Evolutionary conservation across 1,140 invertebrate genomes (phyloP).

Genomic region (Macrostomum lignano): DNA sequence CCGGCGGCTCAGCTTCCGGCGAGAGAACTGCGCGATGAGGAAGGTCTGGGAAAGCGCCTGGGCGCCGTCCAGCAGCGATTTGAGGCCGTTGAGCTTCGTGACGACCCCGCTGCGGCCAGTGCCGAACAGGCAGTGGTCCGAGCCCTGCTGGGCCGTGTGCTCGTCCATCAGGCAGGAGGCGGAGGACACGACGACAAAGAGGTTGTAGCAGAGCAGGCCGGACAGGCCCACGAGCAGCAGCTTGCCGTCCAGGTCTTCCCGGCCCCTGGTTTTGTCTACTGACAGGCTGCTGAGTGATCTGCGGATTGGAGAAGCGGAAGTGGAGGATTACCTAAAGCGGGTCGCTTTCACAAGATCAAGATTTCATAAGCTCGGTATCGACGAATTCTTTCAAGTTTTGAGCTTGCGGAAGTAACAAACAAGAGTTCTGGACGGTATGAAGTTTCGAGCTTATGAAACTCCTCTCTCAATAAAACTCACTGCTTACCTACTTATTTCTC

Average conservation of each 20-base stretch:
- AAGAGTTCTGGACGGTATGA: too few species aligned
- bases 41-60: slow-evolving; percentile 40
- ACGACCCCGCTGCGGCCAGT: too few species aligned
- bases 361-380: too few species aligned
- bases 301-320: slow-evolving; percentile 1
- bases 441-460: too few species aligned
- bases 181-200: neutral
- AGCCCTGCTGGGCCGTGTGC: neutral
- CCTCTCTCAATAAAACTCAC: too few species aligned
- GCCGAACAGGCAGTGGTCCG: too few species aligned
- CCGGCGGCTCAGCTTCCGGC: slow-evolving; percentile 24
- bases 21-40: slow-evolving; percentile 64
- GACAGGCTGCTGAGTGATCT: neutral
- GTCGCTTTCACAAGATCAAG: too few species aligned
- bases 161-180: neutral
- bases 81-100: neutral
- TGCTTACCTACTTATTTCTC: too few species aligned
- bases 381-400: too few species aligned
- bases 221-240: neutral
- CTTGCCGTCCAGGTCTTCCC: slow-evolving; percentile 3
- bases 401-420: too few species aligned
- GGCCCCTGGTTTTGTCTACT: too few species aligned
- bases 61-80: slow-evolving; percentile 1
- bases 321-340: too few species aligned
- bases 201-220: neutral